Evolutionary conservation across 1,140 invertebrate species (phyloP), one percentile per base, ranked within the genome.

Genomic region (Drosophila serrata): DNA sequence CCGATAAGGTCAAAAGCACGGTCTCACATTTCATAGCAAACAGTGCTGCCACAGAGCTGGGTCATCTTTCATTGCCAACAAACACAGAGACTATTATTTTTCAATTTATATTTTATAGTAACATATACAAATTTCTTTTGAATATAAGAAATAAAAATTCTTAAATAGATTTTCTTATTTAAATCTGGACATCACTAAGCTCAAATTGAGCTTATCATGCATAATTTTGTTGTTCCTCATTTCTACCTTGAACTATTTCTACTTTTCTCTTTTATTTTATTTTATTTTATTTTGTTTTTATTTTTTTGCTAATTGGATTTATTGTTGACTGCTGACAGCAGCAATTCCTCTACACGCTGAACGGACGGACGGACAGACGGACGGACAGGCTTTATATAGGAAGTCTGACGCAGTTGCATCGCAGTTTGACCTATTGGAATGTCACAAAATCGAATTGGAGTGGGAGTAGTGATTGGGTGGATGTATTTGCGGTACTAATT

Each of bases 261-360:
- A 64, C 60, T 63, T 37, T 58, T 68, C 42, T 45, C 35, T 68
- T 35, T 45, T 70, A 53, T 42, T 70, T 56, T 64, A 55, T 63
- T 56, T 70, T 65, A 48, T 67, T 70, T 70, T 24, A 12, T 0
- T 22, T 46, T 1, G 13, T 8, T 4, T 45, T 72, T 64, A 46
- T 60, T 70, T 69, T 74, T 59, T 63, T 70, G 51, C 85, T 88
- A 88, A 88, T 88, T 88, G 84, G 84, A 88, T 88, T 84, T 88
- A 90, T 88, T 84, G 84, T 84, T 88, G 80, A 88, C 85, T 88
- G 85, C 85, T 88, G 84, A 90, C 81, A 81, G 59, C 62, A 49
- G 57, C 56, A 65, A 45, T 59, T 49, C 35, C 45, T 27, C 45
- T 27, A 33, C 22, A 33, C 19, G 27, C 45, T 27, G 62, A 1